Conservation (phyloP, 2,113 vertebrate genomes). For the Mus pahari region DNA sequence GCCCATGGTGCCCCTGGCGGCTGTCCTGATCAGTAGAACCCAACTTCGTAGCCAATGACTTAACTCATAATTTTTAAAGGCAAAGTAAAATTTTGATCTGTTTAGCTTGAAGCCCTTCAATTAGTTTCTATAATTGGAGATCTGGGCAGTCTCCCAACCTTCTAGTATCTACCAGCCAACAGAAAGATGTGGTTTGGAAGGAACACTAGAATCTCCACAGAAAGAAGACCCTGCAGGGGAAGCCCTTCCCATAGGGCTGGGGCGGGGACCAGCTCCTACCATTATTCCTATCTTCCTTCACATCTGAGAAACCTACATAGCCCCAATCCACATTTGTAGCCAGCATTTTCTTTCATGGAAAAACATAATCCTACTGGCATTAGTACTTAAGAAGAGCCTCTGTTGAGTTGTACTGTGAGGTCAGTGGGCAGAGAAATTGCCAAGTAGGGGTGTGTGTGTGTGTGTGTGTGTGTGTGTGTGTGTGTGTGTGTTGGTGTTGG, state of each 20-base stretch:
- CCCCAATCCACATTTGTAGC: background rate
- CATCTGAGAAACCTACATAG: background rate
- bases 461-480: background rate
- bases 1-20: background rate
- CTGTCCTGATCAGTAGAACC: background rate
- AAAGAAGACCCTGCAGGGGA: background rate
- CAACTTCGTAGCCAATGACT: background rate
- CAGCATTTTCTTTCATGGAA: background rate
- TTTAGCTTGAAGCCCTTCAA: constrained; percentile 24
- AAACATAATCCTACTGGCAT: constrained; percentile 25
- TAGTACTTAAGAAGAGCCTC: constrained; percentile 9
- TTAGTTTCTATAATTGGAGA: background rate
- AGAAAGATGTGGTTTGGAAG: background rate
- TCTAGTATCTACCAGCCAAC: background rate
- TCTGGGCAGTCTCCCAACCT: background rate
- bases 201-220: background rate
- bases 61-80: background rate
- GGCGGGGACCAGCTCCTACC: background rate
- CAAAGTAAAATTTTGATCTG: background rate
- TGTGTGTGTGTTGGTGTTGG: too few relatives aligned
- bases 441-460: background rate
- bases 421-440: background rate
- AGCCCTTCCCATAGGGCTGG: background rate
- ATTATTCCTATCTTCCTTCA: constrained; percentile 23
- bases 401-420: constrained; percentile 20